Conservation (phyloP, 2,888 invertebrate genomes). For the Micoletzkya japonica region DNA sequence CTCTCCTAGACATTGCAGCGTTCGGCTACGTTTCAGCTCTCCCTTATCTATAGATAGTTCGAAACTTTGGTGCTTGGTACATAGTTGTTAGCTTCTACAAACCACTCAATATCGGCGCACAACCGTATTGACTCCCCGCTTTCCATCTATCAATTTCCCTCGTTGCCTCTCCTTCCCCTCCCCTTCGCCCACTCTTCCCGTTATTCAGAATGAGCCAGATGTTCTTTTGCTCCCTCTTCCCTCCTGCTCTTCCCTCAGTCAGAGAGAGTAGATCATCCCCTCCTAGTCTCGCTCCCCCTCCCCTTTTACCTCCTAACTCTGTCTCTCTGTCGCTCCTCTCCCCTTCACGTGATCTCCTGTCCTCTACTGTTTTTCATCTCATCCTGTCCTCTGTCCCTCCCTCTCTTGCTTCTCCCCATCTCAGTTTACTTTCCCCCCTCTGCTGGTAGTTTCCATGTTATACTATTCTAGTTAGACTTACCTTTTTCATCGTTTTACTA, state of each 20-base stretch:
- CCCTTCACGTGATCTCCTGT: neutral
- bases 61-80: too few relatives aligned
- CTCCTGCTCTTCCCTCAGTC: constrained; percentile 17
- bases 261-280: neutral
- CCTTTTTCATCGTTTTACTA: neutral
- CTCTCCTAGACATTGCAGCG: too few relatives aligned
- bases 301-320: neutral
- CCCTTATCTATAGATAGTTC: too few relatives aligned
- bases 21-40: too few relatives aligned
- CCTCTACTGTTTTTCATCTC: neutral
- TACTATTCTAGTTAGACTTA: neutral
- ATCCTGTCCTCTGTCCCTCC: neutral
- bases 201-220: too few relatives aligned
- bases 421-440: too few relatives aligned
- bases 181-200: neutral
- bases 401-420: neutral
- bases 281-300: constrained; percentile 2
- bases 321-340: neutral
- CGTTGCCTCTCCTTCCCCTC: constrained; percentile 13
- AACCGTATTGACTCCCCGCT: neutral
- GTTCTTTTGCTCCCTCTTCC: neutral
- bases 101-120: neutral
- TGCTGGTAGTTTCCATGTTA: too few relatives aligned
- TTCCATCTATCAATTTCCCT: constrained; percentile 1
- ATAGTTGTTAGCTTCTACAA: too few relatives aligned